Conservation (phyloP, 92 coral and sea anemone species). For the Parazoanthus darwini region DNA sequence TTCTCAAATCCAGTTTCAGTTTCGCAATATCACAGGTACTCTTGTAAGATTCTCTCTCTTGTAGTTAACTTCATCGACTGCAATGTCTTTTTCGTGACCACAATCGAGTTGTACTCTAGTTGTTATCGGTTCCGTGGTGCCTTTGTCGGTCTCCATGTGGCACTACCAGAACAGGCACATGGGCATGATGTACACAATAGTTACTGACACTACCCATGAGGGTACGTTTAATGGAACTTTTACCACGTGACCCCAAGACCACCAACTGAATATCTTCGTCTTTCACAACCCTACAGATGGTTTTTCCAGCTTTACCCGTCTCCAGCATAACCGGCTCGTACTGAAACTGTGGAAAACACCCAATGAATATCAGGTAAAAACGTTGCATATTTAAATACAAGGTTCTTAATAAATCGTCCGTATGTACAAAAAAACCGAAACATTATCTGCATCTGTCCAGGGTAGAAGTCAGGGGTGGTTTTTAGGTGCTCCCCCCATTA, state of each 20-base stretch:
- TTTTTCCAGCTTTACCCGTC: conserved; percentile 40
- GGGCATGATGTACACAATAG: conserved; percentile 44
- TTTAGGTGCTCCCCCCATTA: too few species aligned
- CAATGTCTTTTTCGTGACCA: background rate
- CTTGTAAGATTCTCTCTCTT: background rate
- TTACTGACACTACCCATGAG: conserved; percentile 49
- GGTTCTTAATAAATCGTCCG: too few species aligned
- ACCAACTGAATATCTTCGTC: conserved; percentile 34
- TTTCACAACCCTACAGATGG: conserved; percentile 31
- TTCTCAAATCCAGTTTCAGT: background rate
- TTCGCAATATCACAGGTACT: background rate
- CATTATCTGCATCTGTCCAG: too few species aligned
- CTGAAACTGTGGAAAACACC: conserved; percentile 5
- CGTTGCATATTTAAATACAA: background rate
- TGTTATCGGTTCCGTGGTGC: background rate
- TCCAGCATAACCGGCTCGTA: conserved; percentile 33
- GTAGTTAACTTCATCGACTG: background rate
- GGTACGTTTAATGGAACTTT: conserved; percentile 39
- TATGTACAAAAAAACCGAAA: background rate
- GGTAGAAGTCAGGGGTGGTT: background rate
- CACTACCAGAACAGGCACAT: conserved; percentile 25
- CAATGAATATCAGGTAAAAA: too few species aligned
- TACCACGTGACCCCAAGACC: conserved; percentile 38
- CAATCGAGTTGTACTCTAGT: background rate
- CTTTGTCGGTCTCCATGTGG: conserved; percentile 14